phyloP scores from a whole-genome alignment of 2,797 vertebrate species.

The Rallus crepitans region DNA sequence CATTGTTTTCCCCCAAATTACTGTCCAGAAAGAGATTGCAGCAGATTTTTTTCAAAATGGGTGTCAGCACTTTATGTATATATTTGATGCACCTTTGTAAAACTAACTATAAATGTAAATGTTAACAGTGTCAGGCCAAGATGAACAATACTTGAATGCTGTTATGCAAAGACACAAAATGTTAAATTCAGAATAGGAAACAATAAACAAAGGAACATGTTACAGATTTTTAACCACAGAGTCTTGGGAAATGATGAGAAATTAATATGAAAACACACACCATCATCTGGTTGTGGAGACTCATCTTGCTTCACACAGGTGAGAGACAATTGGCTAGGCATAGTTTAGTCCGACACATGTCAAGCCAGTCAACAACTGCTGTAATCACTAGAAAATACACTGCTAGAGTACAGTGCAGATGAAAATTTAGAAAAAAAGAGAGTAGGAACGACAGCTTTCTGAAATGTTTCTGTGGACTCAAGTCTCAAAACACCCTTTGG shows the following conservation, averaged over 20 bases:
- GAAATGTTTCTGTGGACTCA: background rate
- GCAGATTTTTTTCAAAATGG: background rate
- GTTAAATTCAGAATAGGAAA: background rate
- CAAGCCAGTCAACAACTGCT: background rate
- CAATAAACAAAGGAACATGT: accelerated
- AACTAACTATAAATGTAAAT: background rate
- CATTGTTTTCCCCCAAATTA: background rate
- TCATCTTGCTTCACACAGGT: background rate
- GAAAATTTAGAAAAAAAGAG: background rate
- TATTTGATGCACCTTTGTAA: background rate
- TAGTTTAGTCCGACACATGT: accelerated
- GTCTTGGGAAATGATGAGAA: background rate
- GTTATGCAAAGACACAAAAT: background rate
- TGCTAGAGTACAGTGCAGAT: background rate
- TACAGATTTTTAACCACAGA: background rate
- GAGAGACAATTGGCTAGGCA: background rate
- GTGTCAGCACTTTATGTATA: background rate
- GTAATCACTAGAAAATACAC: background rate
- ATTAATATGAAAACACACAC: background rate
- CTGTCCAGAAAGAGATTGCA: background rate
- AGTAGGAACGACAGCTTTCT: background rate
- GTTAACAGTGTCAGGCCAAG: background rate
- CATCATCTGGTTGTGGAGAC: background rate
- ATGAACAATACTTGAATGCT: background rate
- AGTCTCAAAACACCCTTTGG: background rate